A percentile compares a stretch with the other conserved stretches of the same genome.
These are phyloP conservation scores for Oikopleura dioica DNA, from an alignment of 23 tunicate species.

Conservation along the genomic window DNA sequence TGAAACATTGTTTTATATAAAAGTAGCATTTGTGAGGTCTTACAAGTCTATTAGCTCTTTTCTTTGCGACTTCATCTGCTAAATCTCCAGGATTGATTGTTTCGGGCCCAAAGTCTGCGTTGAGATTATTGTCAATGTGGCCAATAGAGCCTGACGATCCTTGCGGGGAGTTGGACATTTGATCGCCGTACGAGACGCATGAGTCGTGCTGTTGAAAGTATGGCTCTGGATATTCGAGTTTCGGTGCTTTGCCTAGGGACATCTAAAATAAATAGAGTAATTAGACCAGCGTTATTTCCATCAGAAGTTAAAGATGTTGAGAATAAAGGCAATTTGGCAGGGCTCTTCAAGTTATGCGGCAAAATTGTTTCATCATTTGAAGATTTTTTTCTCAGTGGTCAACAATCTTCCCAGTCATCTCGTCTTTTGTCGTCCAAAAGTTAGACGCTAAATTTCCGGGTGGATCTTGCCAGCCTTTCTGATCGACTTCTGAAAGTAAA, in stretches of 20 bases:
- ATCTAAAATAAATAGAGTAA: too few species aligned
- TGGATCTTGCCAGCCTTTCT: constrained; percentile 1
- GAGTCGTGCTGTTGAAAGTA: neutral
- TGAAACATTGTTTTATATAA: neutral
- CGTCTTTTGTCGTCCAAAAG: constrained; percentile 8
- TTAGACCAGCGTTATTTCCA: too few species aligned
- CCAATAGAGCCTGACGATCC: neutral
- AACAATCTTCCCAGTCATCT: neutral
- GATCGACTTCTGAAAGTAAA: neutral
- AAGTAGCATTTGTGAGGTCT: neutral
- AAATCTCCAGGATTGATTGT: neutral
- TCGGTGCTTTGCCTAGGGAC: neutral
- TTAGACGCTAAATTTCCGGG: neutral
- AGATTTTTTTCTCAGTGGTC: neutral
- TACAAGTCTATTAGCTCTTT: neutral
- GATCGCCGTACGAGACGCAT: neutral
- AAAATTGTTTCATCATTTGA: too few species aligned
- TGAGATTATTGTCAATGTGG: neutral
- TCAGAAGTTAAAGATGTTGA: too few species aligned
- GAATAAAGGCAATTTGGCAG: too few species aligned
- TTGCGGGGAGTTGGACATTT: neutral
- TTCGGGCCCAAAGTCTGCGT: neutral
- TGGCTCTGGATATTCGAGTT: neutral
- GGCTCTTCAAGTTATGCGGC: too few species aligned
- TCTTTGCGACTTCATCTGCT: constrained; percentile 1